Evolutionary conservation across 2,888 invertebrate genomes (phyloP), one percentile per base, ranked within the genome.

Genomic region (Galerucella nymphaeae): DNA sequence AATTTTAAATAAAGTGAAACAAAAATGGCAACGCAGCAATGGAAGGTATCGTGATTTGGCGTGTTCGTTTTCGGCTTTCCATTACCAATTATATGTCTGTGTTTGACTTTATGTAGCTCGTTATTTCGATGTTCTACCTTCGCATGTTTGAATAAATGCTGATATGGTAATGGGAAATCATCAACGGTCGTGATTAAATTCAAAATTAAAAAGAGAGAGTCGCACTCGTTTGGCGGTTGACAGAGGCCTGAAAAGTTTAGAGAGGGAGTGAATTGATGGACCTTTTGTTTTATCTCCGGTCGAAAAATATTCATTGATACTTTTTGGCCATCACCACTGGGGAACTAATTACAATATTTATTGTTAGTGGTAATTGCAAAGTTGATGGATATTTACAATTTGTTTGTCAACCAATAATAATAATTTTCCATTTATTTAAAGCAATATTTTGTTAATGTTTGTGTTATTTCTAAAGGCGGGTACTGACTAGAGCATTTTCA

Each of bases 91-190:
- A 81, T 77, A n/a, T n/a, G 76, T 64, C 71, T 75, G 75, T 81
- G 80, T 81, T 81, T 81, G 80, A 78, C 78, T 81, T 81, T 79
- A 79, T 79, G 79, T 72, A 77, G 77, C 79, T 80, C 80, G 80
- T 82, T 82, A 81, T 80, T 75, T 76, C 77, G 73, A 78, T 79
- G 77, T 79, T 79, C 75, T 76, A 80, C 80, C 79, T 81, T 80
- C 78, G 74, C 77, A 73, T 78, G 79, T 80, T 79, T 80, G 78
- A 79, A 80, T 79, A 79, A 80, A 81, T 68, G 80, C 79, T 79
- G 77, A 79, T 78, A 78, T 76, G 79, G 78, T 80, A 80, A 80
- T 80, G 77, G 78, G 75, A 63, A 77, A 79, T 76, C 79, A 76
- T 78, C 78, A 77, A 73, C 77, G 78, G 73, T 75, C 75, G 75